Evolutionary conservation across 2,113 vertebrate species (phyloP), one percentile per base, ranked within the genome.

Genomic region (Pelecanoides urinatrix): DNA sequence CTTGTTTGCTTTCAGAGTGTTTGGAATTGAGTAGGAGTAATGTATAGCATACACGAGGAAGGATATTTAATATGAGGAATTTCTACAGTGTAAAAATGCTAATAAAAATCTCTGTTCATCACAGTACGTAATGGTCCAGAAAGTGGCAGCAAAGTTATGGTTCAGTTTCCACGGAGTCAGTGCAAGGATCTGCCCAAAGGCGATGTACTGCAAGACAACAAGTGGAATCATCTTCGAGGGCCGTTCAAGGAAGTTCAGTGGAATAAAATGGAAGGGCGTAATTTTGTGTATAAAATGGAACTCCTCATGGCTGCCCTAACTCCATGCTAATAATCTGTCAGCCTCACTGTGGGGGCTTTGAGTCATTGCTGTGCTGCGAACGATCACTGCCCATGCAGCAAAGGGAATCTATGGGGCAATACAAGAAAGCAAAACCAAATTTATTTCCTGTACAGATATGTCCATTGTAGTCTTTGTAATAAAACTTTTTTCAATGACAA

Each of bases 221-320:
- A 99, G 82, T 99, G 99, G 99, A 99, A 97, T 90, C 98, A 99
- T 86, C 99, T 99, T 19, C 98, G 99, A 6, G 99, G 99, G 5
- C 99, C 99, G 0, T 98, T 99, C 97, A 99, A 97, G 75, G 99
- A 99, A 94, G 99, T 99, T 47, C 98, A 99, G 94, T 99, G 99
- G 99, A 99, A 98, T 96, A 99, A 98, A 95, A 99, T 99, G 99
- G 99, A 99, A 96, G 99, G 99, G 5, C 98, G 99, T 9, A 99
- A 99, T 97, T 99, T 99, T 58, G 99, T 99, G 17, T 99, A 99
- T 97, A 99, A 99, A 96, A 99, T 99, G 99, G 99, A 99, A 95
- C 99, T 99, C 14, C 98, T 99, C 34, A 99, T 99, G 99, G 99
- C 99, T 1, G 99, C 99, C 1, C 97, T 99, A 11, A 99, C 99